Conservation (phyloP, 2,888 invertebrate genomes). For the Cantharis nigra region DNA sequence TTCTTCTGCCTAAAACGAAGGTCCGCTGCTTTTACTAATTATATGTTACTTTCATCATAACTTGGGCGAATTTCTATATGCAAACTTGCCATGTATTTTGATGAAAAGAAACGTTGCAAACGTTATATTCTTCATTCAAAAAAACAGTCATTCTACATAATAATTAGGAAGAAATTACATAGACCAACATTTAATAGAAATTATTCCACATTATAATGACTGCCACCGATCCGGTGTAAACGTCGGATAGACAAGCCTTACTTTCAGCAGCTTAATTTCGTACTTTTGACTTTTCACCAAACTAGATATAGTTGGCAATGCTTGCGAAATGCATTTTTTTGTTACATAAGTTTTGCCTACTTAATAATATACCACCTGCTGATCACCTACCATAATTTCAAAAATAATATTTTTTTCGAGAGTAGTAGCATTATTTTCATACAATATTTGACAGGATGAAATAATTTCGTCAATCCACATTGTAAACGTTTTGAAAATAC, state of each 20-base stretch:
- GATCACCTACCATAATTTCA: neutral
- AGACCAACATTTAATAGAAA: too few relatives aligned
- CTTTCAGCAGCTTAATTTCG: too few relatives aligned
- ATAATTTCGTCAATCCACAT: constrained; percentile 25
- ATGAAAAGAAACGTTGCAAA: neutral
- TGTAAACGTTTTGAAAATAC: constrained; percentile 12
- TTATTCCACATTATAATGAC: too few relatives aligned
- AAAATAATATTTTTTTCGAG: neutral
- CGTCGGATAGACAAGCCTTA: too few relatives aligned
- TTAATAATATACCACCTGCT: too few relatives aligned
- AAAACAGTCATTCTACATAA: neutral
- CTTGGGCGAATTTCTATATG: constrained; percentile 6
- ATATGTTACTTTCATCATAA: constrained; percentile 18
- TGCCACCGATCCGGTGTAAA: too few relatives aligned
- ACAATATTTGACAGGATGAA: constrained; percentile 19
- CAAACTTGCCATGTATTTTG: neutral
- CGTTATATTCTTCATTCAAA: neutral
- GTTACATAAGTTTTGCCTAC: too few relatives aligned
- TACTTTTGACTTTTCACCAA: too few relatives aligned
- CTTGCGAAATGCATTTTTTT: too few relatives aligned
- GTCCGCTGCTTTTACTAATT: constrained; percentile 28
- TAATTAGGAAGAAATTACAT: too few relatives aligned
- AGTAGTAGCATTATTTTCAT: neutral
- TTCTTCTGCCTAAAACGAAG: constrained; percentile 24
- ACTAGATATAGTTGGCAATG: too few relatives aligned